These are phyloP conservation scores for Chromoteleia sp. DNA, from an alignment of 2,888 invertebrate species.

Conservation along the genomic window DNA sequence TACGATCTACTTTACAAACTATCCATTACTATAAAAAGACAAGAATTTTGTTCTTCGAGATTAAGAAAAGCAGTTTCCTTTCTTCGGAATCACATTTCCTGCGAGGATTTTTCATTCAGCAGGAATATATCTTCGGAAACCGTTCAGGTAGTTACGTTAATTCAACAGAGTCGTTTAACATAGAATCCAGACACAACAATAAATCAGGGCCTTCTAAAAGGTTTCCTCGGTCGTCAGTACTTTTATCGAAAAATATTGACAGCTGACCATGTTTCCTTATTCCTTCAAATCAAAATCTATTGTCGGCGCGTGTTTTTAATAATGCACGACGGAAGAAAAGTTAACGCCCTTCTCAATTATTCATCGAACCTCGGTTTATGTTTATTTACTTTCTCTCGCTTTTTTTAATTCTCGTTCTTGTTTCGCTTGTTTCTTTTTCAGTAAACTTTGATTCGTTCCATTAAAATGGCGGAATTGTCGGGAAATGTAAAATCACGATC, in stretches of 20 bases:
- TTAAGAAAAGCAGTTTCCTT: conserved; percentile 26
- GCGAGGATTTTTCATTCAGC: conserved; percentile 26
- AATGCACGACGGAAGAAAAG: conserved; percentile 11
- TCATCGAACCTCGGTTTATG: conserved; percentile 4
- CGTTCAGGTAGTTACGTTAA: conserved; percentile 53
- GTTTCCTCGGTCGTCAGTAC: conserved; percentile 34
- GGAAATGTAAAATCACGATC: not conserved
- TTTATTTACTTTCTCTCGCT: not conserved
- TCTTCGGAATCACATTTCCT: conserved; percentile 28
- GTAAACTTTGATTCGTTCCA: not conserved
- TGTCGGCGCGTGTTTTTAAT: conserved; percentile 41
- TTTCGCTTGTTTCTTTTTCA: too few species aligned
- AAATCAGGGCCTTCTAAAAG: conserved; percentile 45
- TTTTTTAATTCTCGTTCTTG: too few species aligned
- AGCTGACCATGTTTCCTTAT: conserved; percentile 31
- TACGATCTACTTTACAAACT: conserved; percentile 35
- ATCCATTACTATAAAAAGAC: conserved; percentile 18
- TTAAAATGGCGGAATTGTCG: not conserved
- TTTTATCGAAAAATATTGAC: conserved; percentile 55
- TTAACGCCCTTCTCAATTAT: conserved; percentile 6
- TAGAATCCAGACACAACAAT: conserved; percentile 41
- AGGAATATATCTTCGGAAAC: conserved; percentile 33
- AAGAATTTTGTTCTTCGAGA: conserved; percentile 1
- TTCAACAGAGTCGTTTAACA: conserved; percentile 37
- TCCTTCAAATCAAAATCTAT: conserved; percentile 34